A percentile compares a stretch with the other conserved stretches of the same genome.
These are phyloP conservation scores for Hydractinia symbiolongicarpus DNA, from an alignment of 30 jellyfish, hydroid and myxozoan genomes.

Conservation along the genomic window DNA sequence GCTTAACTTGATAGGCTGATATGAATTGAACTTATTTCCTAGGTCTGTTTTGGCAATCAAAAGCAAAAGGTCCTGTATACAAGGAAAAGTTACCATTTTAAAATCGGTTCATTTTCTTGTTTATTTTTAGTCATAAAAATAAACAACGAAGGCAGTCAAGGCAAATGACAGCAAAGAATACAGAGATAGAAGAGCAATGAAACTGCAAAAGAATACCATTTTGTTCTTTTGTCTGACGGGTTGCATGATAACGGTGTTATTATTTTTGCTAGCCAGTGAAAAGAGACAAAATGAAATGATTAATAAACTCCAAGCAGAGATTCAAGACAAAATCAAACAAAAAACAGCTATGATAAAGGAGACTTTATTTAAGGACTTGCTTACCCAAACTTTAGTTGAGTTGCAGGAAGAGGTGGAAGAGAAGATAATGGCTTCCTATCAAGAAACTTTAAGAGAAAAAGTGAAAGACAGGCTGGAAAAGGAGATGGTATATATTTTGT, in stretches of 20 bases:
- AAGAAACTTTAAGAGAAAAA: not conserved
- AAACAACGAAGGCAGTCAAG: too few relatives aligned
- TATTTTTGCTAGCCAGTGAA: slow-evolving; percentile 2
- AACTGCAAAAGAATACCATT: not conserved
- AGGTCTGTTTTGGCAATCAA: too few relatives aligned
- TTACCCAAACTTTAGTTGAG: slow-evolving; percentile 1
- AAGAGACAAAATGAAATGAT: slow-evolving; percentile 4
- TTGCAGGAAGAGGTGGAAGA: slow-evolving; percentile 10
- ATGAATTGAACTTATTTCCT: too few relatives aligned
- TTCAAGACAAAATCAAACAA: not conserved
- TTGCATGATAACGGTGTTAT: not conserved
- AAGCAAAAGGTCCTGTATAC: too few relatives aligned
- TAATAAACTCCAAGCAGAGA: not conserved
- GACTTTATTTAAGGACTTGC: not conserved
- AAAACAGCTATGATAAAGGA: not conserved
- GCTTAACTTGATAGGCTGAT: too few relatives aligned
- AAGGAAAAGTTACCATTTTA: too few relatives aligned
- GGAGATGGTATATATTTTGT: slow-evolving; percentile 9
- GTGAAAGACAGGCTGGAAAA: not conserved
- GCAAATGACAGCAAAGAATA: too few relatives aligned
- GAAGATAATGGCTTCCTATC: not conserved
- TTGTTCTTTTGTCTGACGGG: slow-evolving; percentile 1
- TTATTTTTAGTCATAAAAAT: too few relatives aligned
- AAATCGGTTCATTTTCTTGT: too few relatives aligned
- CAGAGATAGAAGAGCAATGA: not conserved